A percentile compares a stretch with the other conserved stretches of the same genome.
These are phyloP conservation scores for Magallana ariakensis DNA, from an alignment of 1,140 invertebrate species.

Conservation along the genomic window DNA sequence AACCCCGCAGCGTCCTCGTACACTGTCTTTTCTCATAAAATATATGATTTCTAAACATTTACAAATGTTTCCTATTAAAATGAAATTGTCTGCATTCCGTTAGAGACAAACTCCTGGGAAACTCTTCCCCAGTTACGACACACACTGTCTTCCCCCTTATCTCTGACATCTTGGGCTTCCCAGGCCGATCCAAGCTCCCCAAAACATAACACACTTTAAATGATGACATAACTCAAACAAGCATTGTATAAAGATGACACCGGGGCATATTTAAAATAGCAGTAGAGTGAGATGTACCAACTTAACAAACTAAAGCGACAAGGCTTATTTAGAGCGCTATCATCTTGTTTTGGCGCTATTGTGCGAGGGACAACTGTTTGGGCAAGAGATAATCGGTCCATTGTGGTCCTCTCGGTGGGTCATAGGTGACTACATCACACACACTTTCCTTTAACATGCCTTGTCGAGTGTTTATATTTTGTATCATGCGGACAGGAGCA, in stretches of 20 bases:
- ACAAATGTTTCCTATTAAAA: constrained; percentile 37
- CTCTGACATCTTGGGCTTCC: background rate
- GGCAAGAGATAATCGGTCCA: background rate
- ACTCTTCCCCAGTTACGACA: constrained; percentile 6
- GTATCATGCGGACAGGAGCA: background rate
- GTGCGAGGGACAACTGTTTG: constrained; percentile 1
- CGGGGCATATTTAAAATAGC: constrained; percentile 28
- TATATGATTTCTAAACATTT: constrained; percentile 36
- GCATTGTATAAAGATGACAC: constrained; percentile 24
- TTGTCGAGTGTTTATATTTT: background rate
- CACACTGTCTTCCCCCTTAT: constrained; percentile 25
- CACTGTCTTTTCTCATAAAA: constrained; percentile 37
- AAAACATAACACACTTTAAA: background rate
- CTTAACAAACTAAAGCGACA: constrained; percentile 16
- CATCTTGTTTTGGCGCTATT: background rate
- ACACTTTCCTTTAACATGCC: background rate
- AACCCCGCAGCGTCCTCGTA: constrained; percentile 8
- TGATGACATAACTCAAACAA: constrained; percentile 3
- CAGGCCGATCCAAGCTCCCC: background rate
- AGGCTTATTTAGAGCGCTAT: background rate
- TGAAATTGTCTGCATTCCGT: constrained; percentile 33
- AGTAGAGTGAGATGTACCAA: constrained; percentile 1
- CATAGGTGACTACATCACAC: background rate
- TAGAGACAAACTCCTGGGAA: constrained; percentile 30
- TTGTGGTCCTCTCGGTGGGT: background rate